A percentile compares a stretch with the other conserved stretches of the same genome.
phyloP scores from a whole-genome alignment of 37 sponge, comb jelly and placozoan genomes.

The Cladorhizidae sp. region DNA sequence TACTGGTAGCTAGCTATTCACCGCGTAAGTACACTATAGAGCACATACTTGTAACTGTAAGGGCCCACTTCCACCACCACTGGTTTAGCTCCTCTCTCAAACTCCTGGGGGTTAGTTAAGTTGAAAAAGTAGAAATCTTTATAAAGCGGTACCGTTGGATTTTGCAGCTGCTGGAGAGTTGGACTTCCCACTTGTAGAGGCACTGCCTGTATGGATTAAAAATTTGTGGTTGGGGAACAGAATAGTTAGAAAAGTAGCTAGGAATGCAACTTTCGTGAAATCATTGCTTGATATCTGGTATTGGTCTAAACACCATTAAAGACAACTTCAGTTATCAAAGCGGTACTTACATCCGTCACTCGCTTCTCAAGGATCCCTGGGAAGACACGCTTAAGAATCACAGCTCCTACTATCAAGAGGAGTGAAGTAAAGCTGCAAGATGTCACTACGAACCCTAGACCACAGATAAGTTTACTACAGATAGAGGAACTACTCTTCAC shows the following conservation, averaged over 20 bases:
- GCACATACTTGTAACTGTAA: conserved; percentile 79
- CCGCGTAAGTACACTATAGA: background rate
- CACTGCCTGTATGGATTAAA: background rate
- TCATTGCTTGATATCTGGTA: background rate
- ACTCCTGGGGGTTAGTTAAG: conserved; percentile 76
- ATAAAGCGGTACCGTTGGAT: conserved; percentile 64
- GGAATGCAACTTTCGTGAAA: too few relatives aligned
- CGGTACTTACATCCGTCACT: conserved; percentile 28
- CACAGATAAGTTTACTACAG: background rate
- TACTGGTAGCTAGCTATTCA: too few relatives aligned
- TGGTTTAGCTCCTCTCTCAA: conserved; percentile 41
- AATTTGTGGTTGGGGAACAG: background rate
- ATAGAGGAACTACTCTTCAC: background rate
- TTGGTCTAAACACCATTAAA: background rate
- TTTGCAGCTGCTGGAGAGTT: conserved; percentile 65
- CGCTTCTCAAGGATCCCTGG: conserved; percentile 1
- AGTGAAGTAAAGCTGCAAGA: conserved; percentile 15
- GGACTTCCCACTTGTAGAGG: conserved; percentile 46
- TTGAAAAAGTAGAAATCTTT: conserved; percentile 88
- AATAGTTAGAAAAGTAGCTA: too few relatives aligned
- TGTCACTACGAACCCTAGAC: background rate
- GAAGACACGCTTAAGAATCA: background rate
- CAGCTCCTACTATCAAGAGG: conserved; percentile 14
- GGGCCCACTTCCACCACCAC: conserved; percentile 30
- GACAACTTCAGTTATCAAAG: background rate